Evolutionary conservation across 1,140 invertebrate genomes (phyloP), one percentile per base, ranked within the genome.

Genomic region (Pissodes strobi): DNA sequence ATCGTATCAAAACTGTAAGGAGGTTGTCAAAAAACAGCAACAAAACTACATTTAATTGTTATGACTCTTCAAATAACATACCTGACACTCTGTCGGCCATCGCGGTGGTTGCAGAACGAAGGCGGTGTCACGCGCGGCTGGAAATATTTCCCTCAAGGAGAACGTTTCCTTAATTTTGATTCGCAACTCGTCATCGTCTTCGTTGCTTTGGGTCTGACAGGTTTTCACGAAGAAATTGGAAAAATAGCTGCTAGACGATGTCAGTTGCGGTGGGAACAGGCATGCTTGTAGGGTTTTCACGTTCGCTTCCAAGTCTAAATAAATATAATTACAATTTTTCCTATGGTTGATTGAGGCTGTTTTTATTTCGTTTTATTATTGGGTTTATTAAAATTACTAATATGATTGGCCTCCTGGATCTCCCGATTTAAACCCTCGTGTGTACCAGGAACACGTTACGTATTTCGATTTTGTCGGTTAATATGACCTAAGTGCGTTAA

Each of bases 41-140:
- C n/a, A n/a, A n/a, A n/a, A n/a, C n/a, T n/a, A n/a, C n/a, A n/a
- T n/a, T n/a, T n/a, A n/a, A n/a, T n/a, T n/a, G n/a, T n/a, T n/a
- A n/a, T n/a, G n/a, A 5, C 25, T 27, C 25, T 5, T 27, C 25
- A 27, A 27, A 5, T 27, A 27, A 27, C 72, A 79, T 74, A 92
- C 90, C 82, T 92, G 90, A 79, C 91, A 93, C 80, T 94, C 92
- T 13, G 90, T 87, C 8, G 93, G 93, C 93, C 93, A 94, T 78
- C 91, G 81, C 37, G 90, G 85, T 69, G 85, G 83, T 81, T 92
- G 90, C 69, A 89, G 9, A 5, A 27, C 9, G 9, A 27, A 27
- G 25, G 25, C 25, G 9, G 25, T 27, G 39, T 27, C 25, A 27
- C 25, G 25, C 3, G 85, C 86, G 61, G 88, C 76, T 22, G 86